Evolutionary conservation across 2,888 invertebrate species (phyloP).

Genomic region (Sinotaia quadrata): DNA sequence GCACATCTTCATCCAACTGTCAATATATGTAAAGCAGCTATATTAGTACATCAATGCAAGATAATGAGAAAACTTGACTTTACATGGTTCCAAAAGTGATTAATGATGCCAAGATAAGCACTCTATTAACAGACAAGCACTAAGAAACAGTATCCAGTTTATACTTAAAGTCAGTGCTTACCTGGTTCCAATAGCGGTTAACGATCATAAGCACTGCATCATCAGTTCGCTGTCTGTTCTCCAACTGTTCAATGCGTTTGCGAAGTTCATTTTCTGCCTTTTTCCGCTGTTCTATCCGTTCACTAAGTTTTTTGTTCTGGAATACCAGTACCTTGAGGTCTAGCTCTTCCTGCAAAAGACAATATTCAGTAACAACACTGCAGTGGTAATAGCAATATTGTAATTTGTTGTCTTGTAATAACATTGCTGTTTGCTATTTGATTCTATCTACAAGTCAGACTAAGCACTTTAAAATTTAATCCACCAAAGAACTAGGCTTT

Average conservation of each 20-base stretch:
- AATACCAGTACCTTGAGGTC: constrained; percentile 96
- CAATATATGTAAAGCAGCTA: too few species aligned
- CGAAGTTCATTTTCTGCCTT: constrained; percentile 68
- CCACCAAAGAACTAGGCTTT: too few species aligned
- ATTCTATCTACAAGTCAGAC: too few species aligned
- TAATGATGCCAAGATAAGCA: not conserved
- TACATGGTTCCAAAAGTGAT: not conserved
- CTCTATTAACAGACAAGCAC: not conserved
- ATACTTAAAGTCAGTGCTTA: constrained; percentile 31
- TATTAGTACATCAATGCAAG: constrained; percentile 35
- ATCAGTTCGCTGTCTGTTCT: constrained; percentile 90
- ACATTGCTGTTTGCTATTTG: too few species aligned
- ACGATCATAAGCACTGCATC: constrained; percentile 98
- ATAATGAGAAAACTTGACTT: not conserved
- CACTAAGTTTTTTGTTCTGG: constrained; percentile 95
- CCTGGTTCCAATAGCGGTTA: constrained; percentile 80
- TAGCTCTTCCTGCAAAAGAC: constrained; percentile 89
- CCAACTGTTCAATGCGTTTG: constrained; percentile 79
- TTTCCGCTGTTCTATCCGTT: constrained; percentile 70
- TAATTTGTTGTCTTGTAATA: too few species aligned
- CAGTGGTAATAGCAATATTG: too few species aligned
- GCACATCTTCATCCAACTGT: constrained; percentile 92
- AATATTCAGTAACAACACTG: too few species aligned
- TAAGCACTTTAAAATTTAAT: too few species aligned
- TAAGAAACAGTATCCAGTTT: not conserved